Percentiles rank a stretch among this genome's conserved stretches.
Conservation (phyloP, 2,888 invertebrate species). For the Euzetes globulus region DNA sequence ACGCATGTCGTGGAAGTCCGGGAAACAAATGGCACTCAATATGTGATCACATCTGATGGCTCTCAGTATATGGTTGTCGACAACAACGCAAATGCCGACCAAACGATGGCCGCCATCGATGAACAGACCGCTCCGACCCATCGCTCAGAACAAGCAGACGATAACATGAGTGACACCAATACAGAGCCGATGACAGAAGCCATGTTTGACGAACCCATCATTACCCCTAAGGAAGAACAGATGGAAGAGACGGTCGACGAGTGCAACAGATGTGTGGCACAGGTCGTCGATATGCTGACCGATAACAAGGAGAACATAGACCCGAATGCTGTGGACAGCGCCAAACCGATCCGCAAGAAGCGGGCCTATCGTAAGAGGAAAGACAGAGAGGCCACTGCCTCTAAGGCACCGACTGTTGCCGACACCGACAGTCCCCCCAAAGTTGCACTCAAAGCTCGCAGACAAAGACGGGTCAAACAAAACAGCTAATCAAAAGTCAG, state of each 20-base stretch:
- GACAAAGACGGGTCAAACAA: no score
- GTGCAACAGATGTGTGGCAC: neutral
- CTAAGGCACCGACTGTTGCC: no score
- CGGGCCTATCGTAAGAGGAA: neutral
- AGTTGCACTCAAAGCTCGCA: no score
- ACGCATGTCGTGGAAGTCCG: neutral
- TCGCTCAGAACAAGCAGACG: neutral
- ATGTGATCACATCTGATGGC: neutral
- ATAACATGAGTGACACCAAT: neutral
- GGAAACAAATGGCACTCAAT: neutral
- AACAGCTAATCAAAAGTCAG: no score
- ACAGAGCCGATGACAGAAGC: neutral
- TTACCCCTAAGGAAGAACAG: neutral
- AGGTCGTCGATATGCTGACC: neutral
- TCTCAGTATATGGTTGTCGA: conserved; percentile 7
- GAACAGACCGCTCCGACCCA: neutral
- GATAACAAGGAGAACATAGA: conserved; percentile 11
- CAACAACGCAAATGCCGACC: no score
- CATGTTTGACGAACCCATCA: neutral
- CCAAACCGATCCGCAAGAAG: neutral
- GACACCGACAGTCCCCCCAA: no score
- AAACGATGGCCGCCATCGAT: neutral
- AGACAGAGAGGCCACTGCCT: no score
- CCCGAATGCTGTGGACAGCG: neutral
- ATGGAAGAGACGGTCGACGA: neutral